A percentile compares a stretch with the other conserved stretches of the same genome.
These are phyloP conservation scores for Natrix natrix DNA, from an alignment of 2,797 vertebrate species.

Conservation along the genomic window DNA sequence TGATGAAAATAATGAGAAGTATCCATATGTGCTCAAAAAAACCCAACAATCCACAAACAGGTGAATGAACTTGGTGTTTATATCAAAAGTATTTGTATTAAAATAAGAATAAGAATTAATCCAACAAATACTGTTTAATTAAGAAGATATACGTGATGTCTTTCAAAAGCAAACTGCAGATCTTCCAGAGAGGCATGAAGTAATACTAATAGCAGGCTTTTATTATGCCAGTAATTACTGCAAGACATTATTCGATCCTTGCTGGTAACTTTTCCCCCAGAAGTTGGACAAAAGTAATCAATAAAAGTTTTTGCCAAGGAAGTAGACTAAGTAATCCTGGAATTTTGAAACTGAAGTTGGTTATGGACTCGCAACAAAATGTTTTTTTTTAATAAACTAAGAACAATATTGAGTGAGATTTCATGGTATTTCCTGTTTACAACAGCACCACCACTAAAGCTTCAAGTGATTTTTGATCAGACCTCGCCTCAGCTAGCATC, in stretches of 20 bases:
- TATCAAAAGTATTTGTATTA: neutral
- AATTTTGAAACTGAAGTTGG: neutral
- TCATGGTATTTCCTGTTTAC: neutral
- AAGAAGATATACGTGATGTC: neutral
- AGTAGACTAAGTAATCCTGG: neutral
- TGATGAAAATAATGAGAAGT: neutral
- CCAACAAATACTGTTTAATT: neutral
- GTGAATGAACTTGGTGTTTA: neutral
- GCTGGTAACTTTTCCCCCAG: neutral
- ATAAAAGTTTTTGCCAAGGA: neutral
- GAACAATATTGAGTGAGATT: neutral
- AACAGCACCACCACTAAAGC: neutral
- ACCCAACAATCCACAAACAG: neutral
- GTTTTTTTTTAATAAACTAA: neutral
- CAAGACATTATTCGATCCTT: neutral
- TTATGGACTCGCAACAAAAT: neutral
- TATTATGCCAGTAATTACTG: neutral
- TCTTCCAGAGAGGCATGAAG: neutral
- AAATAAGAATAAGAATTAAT: neutral
- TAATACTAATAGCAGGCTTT: neutral
- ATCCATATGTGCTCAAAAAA: neutral
- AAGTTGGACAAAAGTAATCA: neutral
- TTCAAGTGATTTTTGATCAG: neutral
- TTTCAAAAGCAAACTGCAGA: neutral
- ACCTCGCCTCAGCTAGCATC: neutral